Evolutionary conservation across 2,888 invertebrate genomes (phyloP).

Genomic region (Mythimna pallens): DNA sequence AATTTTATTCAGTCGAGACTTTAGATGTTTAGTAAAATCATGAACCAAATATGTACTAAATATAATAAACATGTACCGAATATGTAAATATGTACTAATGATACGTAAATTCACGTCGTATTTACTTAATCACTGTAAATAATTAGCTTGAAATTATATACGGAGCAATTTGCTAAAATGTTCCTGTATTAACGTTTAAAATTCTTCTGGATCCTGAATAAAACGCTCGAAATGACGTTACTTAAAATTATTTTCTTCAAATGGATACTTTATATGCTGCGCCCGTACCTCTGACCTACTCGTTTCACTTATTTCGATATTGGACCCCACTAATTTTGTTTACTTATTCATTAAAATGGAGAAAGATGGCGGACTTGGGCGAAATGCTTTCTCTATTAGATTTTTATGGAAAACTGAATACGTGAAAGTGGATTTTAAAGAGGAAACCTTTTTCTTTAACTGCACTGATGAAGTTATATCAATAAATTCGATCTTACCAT

Average conservation of each 20-base stretch:
- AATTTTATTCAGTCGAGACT: neutral
- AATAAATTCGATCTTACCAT: constrained; percentile 56
- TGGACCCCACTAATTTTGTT: constrained; percentile 88
- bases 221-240: constrained; percentile 72
- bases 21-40: neutral
- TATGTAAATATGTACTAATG: too few species aligned
- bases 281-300: constrained; percentile 81
- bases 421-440: constrained; percentile 74
- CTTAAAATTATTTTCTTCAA: constrained; percentile 81
- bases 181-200: constrained; percentile 71
- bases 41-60: neutral
- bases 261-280: constrained; percentile 85
- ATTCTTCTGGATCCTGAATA: constrained; percentile 73
- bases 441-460: constrained; percentile 65
- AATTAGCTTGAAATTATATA: constrained; percentile 29
- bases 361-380: constrained; percentile 79
- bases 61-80: too few species aligned
- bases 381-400: constrained; percentile 83
- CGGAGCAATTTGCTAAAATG: constrained; percentile 60
- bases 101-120: neutral
- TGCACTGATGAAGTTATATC: constrained; percentile 56
- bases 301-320: constrained; percentile 88
- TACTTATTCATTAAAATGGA: constrained; percentile 89
- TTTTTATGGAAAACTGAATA: constrained; percentile 84
- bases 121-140: constrained; percentile 31